A percentile compares a stretch with the other conserved stretches of the same genome.
These are phyloP conservation scores for Ctenochaetus hawaiiensis DNA, from an alignment of 2,797 vertebrate genomes.

Conservation along the genomic window DNA sequence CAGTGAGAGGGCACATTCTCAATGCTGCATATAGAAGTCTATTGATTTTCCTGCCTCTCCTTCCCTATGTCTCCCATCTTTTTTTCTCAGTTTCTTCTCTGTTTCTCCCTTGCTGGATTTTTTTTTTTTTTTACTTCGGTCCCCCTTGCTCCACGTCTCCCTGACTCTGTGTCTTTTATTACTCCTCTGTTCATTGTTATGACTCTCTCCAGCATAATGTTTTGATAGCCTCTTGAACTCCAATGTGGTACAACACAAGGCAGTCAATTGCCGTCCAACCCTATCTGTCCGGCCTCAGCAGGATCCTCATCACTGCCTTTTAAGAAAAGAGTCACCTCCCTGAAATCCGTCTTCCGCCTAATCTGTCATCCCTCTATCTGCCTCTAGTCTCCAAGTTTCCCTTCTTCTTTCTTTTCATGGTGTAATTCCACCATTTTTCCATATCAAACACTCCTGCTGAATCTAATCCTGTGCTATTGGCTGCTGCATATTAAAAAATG, in stretches of 20 bases:
- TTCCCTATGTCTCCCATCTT: constrained; percentile 32
- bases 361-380: constrained; percentile 47
- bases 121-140: constrained; percentile 8
- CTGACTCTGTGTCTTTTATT: constrained; percentile 70
- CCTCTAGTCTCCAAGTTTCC: constrained; percentile 26
- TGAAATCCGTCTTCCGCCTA: constrained; percentile 39
- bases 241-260: constrained; percentile 28
- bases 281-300: constrained; percentile 40
- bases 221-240: constrained; percentile 75
- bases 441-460: constrained; percentile 67
- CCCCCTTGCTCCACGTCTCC: constrained; percentile 43
- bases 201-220: constrained; percentile 65
- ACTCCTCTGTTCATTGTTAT: constrained; percentile 69
- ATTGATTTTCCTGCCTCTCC: constrained; percentile 77
- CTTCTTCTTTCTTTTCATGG: constrained; percentile 51
- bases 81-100: constrained; percentile 43
- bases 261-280: constrained; percentile 47
- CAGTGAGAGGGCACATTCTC: constrained; percentile 62
- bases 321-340: constrained; percentile 22
- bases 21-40: constrained; percentile 63
- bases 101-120: constrained; percentile 16
- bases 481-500: constrained; percentile 75
- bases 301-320: constrained; percentile 15
- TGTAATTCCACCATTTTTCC: constrained; percentile 62
- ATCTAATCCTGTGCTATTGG: constrained; percentile 73